phyloP scores from a whole-genome alignment of 2,888 invertebrate genomes.

The Andrena hattorfiana region DNA sequence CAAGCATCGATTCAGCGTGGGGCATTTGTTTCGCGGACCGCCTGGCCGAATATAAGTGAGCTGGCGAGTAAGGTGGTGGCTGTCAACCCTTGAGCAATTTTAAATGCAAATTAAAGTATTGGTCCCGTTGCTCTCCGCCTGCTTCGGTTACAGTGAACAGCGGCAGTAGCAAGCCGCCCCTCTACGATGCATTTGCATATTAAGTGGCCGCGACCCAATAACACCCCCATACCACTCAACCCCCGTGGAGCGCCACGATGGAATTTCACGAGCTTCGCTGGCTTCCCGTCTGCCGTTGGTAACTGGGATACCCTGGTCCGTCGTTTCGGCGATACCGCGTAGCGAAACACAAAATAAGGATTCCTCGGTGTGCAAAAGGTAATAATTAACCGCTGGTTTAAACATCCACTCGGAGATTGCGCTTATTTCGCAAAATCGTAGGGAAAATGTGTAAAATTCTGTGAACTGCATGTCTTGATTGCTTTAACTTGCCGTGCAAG shows the following conservation, averaged over 20 bases:
- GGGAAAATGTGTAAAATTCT: not conserved
- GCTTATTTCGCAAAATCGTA: not conserved
- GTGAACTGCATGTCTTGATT: not conserved
- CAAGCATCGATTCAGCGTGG: constrained; percentile 38
- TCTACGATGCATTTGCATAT: constrained; percentile 82
- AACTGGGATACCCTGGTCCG: constrained; percentile 18
- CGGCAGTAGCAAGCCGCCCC: constrained; percentile 68
- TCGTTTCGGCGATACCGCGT: constrained; percentile 14
- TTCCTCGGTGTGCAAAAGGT: not conserved
- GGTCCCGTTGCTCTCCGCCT: constrained; percentile 78
- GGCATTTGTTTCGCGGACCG: constrained; percentile 52
- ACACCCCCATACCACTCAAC: constrained; percentile 74
- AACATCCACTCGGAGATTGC: not conserved
- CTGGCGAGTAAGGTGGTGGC: constrained; percentile 65
- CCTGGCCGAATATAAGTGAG: constrained; percentile 38
- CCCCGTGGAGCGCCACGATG: constrained; percentile 61
- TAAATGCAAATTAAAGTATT: constrained; percentile 85
- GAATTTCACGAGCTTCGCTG: constrained; percentile 74
- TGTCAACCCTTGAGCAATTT: constrained; percentile 84
- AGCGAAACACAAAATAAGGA: constrained; percentile 43
- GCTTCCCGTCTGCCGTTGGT: constrained; percentile 28
- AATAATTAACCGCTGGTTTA: constrained; percentile 25
- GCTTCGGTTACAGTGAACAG: constrained; percentile 64
- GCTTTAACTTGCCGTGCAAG: too few relatives aligned
- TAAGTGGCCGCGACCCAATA: constrained; percentile 84